Conservation (phyloP, 2,888 invertebrate genomes). For the Microctonus aethiopoides region DNA sequence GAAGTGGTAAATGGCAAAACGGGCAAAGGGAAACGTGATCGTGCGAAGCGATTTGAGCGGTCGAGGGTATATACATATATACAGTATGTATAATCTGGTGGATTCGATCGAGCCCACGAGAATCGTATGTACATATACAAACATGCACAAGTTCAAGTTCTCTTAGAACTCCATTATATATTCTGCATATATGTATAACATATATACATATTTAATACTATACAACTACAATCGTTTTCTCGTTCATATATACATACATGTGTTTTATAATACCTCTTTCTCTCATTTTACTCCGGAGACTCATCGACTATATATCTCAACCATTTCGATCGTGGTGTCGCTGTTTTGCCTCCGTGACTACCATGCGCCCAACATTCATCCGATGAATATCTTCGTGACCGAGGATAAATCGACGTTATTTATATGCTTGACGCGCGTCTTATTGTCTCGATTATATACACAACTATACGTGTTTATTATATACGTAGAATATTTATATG, state of each 20-base stretch:
- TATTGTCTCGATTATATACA: constrained; percentile 54
- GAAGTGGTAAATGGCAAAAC: background rate
- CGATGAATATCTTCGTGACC: constrained; percentile 59
- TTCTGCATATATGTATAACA: background rate
- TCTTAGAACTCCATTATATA: constrained; percentile 4
- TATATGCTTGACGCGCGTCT: constrained; percentile 59
- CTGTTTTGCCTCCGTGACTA: background rate
- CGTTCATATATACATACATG: constrained; percentile 8
- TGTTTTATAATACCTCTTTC: constrained; percentile 4
- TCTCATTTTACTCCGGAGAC: constrained; percentile 8
- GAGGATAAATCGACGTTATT: constrained; percentile 57
- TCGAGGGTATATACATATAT: no score
- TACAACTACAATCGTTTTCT: no score
- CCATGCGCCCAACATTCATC: constrained; percentile 26
- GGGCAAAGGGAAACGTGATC: background rate
- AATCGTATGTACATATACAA: constrained; percentile 13
- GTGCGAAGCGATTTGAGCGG: constrained; percentile 30
- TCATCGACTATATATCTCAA: background rate
- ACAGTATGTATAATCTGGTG: constrained; percentile 33
- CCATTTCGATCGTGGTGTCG: background rate
- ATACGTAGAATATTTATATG: background rate
- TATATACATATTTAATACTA: background rate
- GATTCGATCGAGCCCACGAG: constrained; percentile 28
- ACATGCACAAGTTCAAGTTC: background rate
- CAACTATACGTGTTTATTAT: background rate